Evolutionary conservation across 1,140 invertebrate species (phyloP).

Genomic region (Caenorhabditis brenneri): DNA sequence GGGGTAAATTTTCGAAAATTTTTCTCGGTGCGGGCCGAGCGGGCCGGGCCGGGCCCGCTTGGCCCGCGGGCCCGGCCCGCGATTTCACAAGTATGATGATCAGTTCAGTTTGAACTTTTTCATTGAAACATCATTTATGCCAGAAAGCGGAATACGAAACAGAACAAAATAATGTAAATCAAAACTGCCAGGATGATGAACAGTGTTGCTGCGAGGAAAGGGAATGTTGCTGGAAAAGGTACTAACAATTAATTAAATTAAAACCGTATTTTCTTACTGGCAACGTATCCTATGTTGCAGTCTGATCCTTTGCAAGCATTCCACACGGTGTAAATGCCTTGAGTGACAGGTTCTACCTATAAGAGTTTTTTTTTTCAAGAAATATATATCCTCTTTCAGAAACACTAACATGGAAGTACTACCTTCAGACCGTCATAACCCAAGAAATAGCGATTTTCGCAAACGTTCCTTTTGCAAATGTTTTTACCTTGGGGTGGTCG

Average conservation of each 20-base stretch:
- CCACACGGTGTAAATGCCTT: background rate
- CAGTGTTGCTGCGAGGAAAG: background rate
- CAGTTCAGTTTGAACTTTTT: background rate
- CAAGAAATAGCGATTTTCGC: no score
- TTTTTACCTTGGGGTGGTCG: no score
- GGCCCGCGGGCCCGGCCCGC: no score
- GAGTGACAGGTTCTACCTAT: background rate
- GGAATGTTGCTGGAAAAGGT: background rate
- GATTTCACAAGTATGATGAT: background rate
- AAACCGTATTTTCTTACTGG: background rate
- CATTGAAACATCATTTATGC: background rate
- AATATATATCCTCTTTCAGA: no score
- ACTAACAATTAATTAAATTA: background rate
- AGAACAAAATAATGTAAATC: background rate
- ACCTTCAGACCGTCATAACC: no score
- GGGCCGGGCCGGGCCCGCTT: no score
- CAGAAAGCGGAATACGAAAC: background rate
- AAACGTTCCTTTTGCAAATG: no score
- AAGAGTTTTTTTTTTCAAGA: no score
- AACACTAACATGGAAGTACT: no score
- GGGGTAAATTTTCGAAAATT: no score
- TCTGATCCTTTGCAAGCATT: background rate
- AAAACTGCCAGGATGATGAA: background rate
- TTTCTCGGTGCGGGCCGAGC: no score
- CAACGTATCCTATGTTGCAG: background rate